Evolutionary conservation across 2,888 invertebrate species (phyloP).

Genomic region (Galerucella nymphaeae): DNA sequence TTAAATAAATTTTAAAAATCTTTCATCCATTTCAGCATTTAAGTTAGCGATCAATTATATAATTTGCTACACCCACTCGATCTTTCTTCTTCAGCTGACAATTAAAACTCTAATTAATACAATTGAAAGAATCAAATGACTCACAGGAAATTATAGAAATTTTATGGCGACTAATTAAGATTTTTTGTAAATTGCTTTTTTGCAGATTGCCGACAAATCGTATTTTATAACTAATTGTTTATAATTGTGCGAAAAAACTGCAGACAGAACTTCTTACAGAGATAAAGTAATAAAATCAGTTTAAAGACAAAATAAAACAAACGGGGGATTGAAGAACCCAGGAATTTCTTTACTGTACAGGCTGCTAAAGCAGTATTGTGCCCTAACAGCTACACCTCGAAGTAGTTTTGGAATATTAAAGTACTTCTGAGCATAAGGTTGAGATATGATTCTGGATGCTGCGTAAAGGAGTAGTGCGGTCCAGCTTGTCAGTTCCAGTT

Average conservation of each 20-base stretch:
- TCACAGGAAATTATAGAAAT: conserved; percentile 19
- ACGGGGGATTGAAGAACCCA: too few relatives aligned
- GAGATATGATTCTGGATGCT: too few relatives aligned
- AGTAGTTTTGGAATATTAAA: too few relatives aligned
- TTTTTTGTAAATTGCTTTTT: not conserved
- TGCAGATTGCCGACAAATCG: not conserved
- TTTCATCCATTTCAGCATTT: not conserved
- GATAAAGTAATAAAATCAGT: too few relatives aligned
- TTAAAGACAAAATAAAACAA: too few relatives aligned
- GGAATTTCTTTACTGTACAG: too few relatives aligned
- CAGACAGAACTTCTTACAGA: not conserved
- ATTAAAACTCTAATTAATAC: conserved; percentile 30
- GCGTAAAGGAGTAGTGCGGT: too few relatives aligned
- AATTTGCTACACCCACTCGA: conserved; percentile 33
- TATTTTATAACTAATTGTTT: not conserved
- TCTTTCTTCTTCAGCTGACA: conserved; percentile 15
- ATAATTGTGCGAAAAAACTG: not conserved
- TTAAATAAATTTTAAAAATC: not conserved
- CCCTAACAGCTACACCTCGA: too few relatives aligned
- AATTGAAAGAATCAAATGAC: conserved; percentile 25
- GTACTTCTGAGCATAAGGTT: too few relatives aligned
- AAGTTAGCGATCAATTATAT: conserved; percentile 22
- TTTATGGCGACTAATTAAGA: not conserved
- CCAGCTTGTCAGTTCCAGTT: too few relatives aligned
- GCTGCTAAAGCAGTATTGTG: too few relatives aligned